Conservation (phyloP, 2,797 vertebrate species). For the Hylomyscus alleni region DNA sequence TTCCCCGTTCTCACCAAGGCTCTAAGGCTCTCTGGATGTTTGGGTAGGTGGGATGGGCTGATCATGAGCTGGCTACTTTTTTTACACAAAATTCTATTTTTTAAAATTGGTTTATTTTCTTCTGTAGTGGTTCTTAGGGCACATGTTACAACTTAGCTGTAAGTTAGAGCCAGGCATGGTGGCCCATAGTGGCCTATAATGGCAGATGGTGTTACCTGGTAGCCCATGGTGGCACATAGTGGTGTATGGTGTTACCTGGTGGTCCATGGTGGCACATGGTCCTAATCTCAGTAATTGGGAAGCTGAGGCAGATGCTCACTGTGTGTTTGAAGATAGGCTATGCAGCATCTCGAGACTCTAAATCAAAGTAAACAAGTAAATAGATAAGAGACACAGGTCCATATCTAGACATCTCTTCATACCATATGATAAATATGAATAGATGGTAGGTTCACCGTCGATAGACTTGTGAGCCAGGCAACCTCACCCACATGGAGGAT, state of each 20-base stretch:
- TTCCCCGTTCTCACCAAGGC: background rate
- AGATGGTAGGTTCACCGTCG: background rate
- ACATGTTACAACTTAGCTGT: background rate
- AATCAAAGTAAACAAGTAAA: background rate
- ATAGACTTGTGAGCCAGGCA: background rate
- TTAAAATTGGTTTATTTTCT: conserved; percentile 29
- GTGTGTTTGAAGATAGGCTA: background rate
- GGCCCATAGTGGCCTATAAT: background rate
- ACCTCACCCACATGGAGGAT: background rate
- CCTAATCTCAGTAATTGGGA: background rate
- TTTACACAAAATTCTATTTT: conserved; percentile 11
- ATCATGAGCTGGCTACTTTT: background rate
- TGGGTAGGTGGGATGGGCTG: background rate
- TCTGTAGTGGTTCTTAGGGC: background rate
- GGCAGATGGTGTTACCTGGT: background rate
- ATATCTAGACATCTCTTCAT: too few relatives aligned
- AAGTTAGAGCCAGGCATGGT: background rate
- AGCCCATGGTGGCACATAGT: background rate
- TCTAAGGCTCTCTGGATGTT: background rate
- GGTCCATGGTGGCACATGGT: background rate
- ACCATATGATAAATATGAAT: background rate
- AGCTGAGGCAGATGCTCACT: background rate
- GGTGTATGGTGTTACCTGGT: background rate
- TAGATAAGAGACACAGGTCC: background rate
- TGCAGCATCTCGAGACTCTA: background rate